A percentile compares a stretch with the other conserved stretches of the same genome.
phyloP scores from a whole-genome alignment of 1,140 invertebrate species.

The Zaprionus camerounensis region DNA sequence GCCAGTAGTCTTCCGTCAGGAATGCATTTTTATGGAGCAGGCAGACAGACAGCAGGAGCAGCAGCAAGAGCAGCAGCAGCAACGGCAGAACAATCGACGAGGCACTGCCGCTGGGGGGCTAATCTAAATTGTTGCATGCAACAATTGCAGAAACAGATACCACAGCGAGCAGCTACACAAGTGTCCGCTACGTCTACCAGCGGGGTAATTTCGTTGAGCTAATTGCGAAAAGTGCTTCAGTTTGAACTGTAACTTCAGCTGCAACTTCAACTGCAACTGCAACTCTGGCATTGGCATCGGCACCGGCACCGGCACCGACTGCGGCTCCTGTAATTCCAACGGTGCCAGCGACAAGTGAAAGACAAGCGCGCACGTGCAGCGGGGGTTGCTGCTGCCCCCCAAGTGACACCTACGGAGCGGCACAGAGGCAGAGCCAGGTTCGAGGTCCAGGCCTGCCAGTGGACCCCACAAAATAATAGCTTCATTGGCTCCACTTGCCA shows the following conservation, averaged over 20 bases:
- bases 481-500: slow-evolving; percentile 65
- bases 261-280: not conserved
- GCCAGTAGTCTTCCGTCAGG: slow-evolving; percentile 71
- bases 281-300: not conserved
- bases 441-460: not conserved
- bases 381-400: slow-evolving; percentile 42
- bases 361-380: slow-evolving; percentile 71
- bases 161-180: slow-evolving; percentile 35
- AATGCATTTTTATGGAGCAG: slow-evolving; percentile 74
- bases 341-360: slow-evolving; percentile 68
- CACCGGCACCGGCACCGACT: not conserved
- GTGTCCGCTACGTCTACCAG: slow-evolving; percentile 26
- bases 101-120: slow-evolving; percentile 43
- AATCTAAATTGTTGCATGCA: slow-evolving; percentile 83
- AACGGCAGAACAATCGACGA: slow-evolving; percentile 62
- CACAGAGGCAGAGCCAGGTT: slow-evolving; percentile 14
- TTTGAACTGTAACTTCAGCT: not conserved
- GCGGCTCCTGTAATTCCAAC: slow-evolving; percentile 65
- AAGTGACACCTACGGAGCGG: slow-evolving; percentile 72
- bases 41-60: not conserved
- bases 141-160: slow-evolving; percentile 53
- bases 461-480: slow-evolving; percentile 79
- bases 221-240: slow-evolving; percentile 7
- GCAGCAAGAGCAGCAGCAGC: slow-evolving; percentile 4
- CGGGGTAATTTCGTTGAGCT: slow-evolving; percentile 3